Evolutionary conservation across 1,140 invertebrate genomes (phyloP), one percentile per base, ranked within the genome.

Genomic region (Drosophila guanche): DNA sequence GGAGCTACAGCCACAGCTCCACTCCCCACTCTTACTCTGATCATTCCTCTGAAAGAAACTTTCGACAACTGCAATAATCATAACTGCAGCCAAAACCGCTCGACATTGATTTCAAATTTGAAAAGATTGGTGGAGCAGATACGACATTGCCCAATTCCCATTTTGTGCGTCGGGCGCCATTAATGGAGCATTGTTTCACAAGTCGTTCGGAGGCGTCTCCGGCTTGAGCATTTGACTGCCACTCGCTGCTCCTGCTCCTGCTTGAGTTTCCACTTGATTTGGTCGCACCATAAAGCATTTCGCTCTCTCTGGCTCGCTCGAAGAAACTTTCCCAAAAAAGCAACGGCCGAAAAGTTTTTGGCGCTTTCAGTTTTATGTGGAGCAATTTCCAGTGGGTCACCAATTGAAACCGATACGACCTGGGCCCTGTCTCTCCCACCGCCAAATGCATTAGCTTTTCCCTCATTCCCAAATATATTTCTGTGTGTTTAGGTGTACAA

Each of bases 51-150:
- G 43, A 29, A 25, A 27, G 58, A 81, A 86, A 62, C 71, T 85
- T 83, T 75, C 29, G 53, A 74, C 83, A 85, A 85, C 81, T 85
- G 77, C 83, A 85, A 85, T 85, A 85, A 85, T 88, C 83, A 85
- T 85, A 85, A 88, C 83, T 85, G 81, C 81, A 85, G 33, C 33
- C 25, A 37, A 66, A 37, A 66, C 51, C 68, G 61, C 65, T 53
- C 62, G 54, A 71, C 81, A 88, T 85, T 85, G 83, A 85, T 88
- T 85, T 77, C 73, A 67, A 77, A 67, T 81, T 65, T 48, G 23
- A 55, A 23, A 51, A 78, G 79, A 81, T 83, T 77, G 66, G 61
- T 68, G 79, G 79, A 47, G 66, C 67, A 84, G 81, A 76, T 74
- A 63, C 40, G 23, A 1, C 33, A 33, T 33, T 10, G 1, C 29